A percentile compares a stretch with the other conserved stretches of the same genome.
Conservation (phyloP, 2,888 invertebrate species). For the Carabus problematicus region DNA sequence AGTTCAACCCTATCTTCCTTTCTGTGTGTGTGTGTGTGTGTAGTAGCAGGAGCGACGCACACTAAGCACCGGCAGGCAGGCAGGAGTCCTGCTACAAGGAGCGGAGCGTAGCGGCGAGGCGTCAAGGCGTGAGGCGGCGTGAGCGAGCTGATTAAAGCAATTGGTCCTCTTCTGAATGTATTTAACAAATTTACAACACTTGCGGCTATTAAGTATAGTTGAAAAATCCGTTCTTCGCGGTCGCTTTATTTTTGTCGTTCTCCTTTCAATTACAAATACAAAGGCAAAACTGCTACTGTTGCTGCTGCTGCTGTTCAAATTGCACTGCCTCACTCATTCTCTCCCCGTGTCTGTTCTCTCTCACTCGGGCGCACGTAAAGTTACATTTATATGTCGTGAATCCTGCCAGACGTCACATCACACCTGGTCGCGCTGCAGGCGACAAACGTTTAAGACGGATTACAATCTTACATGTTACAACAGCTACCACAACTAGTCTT, state of each 20-base stretch:
- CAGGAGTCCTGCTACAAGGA: constrained; percentile 32
- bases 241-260: constrained; percentile 23
- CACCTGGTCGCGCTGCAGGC: constrained; percentile 21
- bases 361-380: too few species aligned
- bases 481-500: constrained; percentile 15
- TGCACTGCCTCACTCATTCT: too few species aligned
- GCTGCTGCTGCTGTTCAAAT: too few species aligned
- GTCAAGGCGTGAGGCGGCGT: not conserved
- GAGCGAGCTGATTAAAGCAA: constrained; percentile 45
- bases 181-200: constrained; percentile 42
- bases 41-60: constrained; percentile 24
- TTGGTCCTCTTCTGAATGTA: constrained; percentile 37
- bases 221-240: constrained; percentile 25
- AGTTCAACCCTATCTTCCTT: constrained; percentile 52
- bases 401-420: too few species aligned
- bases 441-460: constrained; percentile 38
- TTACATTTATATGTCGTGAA: too few species aligned
- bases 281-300: constrained; percentile 9
- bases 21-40: constrained; percentile 11
- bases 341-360: too few species aligned
- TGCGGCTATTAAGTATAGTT: constrained; percentile 42
- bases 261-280: constrained; percentile 44
- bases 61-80: constrained; percentile 27
- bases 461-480: constrained; percentile 39
- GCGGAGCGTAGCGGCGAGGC: constrained; percentile 36